A percentile compares a stretch with the other conserved stretches of the same genome.
Evolutionary conservation across 2,797 vertebrate species (phyloP).

Genomic region (Scyliorhinus canicula): DNA sequence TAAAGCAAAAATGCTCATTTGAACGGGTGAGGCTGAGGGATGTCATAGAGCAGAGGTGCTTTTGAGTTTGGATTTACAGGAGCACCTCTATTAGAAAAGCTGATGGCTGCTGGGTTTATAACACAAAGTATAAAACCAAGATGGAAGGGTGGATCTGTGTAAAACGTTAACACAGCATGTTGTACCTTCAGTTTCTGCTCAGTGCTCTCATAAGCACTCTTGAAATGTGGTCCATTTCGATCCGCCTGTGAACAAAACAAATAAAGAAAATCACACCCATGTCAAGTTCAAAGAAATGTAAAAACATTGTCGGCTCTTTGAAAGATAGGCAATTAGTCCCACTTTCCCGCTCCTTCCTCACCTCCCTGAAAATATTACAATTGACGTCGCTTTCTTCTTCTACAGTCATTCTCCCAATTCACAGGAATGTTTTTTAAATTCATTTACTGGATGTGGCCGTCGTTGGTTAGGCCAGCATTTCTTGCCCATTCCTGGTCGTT

Average conservation of each 20-base stretch:
- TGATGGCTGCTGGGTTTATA: background rate
- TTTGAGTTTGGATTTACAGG: background rate
- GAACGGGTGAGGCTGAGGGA: background rate
- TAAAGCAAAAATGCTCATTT: too few relatives aligned
- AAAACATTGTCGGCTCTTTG: background rate
- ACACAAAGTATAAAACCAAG: background rate
- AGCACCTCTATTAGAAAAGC: background rate
- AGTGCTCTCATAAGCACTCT: slow-evolving; percentile 65
- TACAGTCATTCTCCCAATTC: background rate
- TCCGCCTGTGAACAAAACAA: slow-evolving; percentile 67
- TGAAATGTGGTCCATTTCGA: slow-evolving; percentile 71
- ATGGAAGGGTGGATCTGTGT: background rate
- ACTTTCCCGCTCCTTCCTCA: background rate
- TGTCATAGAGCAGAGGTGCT: background rate
- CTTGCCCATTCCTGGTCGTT: too few relatives aligned
- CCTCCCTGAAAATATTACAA: background rate
- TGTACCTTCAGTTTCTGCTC: slow-evolving; percentile 76
- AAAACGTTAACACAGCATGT: background rate
- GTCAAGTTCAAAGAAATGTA: background rate
- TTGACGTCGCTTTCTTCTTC: background rate
- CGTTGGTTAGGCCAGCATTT: too few relatives aligned
- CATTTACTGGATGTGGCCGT: too few relatives aligned
- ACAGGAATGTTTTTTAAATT: too few relatives aligned
- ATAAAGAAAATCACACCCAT: background rate
- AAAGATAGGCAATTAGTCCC: background rate